phyloP scores from a whole-genome alignment of 2,113 vertebrate species.

The Phainopepla nitens region DNA sequence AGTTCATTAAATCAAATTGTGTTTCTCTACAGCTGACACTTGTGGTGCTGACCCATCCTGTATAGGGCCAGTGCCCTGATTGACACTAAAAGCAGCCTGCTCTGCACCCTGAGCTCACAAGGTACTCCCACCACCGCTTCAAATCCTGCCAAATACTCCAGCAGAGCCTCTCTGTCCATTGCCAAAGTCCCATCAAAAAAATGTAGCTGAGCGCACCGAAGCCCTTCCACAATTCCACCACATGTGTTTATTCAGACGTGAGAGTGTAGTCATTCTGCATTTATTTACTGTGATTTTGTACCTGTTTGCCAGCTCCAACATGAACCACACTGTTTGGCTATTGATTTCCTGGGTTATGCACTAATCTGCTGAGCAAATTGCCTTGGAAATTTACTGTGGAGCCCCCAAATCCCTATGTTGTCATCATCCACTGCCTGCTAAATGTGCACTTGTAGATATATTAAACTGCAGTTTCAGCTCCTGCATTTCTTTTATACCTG shows the following conservation, averaged over 20 bases:
- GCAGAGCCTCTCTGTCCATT: not conserved
- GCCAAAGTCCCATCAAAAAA: not conserved
- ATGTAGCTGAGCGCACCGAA: not conserved
- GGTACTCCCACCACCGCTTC: not conserved
- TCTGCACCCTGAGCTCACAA: not conserved
- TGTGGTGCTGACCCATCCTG: not conserved
- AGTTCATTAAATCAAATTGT: not conserved
- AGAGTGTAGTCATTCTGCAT: not conserved
- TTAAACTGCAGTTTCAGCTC: not conserved
- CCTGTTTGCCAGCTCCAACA: not conserved
- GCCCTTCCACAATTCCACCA: not conserved
- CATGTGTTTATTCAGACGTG: not conserved
- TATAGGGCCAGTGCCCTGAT: not conserved
- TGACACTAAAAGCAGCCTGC: not conserved
- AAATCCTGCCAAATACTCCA: not conserved
- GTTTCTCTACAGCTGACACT: not conserved
- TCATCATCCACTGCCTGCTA: not conserved
- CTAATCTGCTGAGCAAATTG: not conserved
- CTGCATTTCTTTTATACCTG: not conserved
- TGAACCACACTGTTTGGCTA: not conserved
- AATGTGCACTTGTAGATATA: not conserved
- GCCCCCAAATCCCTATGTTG: not conserved
- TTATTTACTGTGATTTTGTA: not conserved
- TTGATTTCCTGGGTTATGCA: not conserved
- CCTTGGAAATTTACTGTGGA: slow-evolving; percentile 13